phyloP scores from a whole-genome alignment of 2,888 invertebrate species.

The Cepaea hortensis region DNA sequence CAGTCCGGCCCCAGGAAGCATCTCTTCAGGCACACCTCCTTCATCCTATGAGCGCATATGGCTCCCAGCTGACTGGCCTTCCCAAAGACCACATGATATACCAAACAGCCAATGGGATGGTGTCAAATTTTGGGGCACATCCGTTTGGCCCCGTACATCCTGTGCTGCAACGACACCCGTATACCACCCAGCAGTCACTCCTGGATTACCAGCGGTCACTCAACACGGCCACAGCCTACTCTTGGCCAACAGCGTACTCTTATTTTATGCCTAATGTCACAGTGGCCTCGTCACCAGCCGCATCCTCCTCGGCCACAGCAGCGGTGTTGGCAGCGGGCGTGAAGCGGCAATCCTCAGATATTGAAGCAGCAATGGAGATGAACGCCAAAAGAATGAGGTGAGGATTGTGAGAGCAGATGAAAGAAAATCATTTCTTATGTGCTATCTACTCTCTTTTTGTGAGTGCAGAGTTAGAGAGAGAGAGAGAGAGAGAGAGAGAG shows the following conservation, averaged over 20 bases:
- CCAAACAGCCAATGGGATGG: constrained; percentile 46
- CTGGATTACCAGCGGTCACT: constrained; percentile 51
- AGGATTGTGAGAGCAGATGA: background rate
- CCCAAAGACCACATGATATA: constrained; percentile 52
- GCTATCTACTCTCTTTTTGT: no score
- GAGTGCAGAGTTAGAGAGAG: no score
- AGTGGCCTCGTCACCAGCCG: background rate
- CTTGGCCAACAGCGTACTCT: constrained; percentile 35
- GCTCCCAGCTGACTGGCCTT: constrained; percentile 43
- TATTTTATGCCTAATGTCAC: constrained; percentile 39
- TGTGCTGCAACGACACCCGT: constrained; percentile 43
- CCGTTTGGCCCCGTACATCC: constrained; percentile 48
- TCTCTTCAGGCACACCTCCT: constrained; percentile 43
- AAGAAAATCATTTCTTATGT: no score
- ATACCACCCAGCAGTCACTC: constrained; percentile 41
- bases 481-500: no score
- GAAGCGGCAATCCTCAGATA: constrained; percentile 49
- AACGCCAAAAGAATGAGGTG: constrained; percentile 50
- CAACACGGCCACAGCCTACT: constrained; percentile 2
- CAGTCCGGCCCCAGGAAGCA: constrained; percentile 43
- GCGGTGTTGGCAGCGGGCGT: constrained; percentile 35
- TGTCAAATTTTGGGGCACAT: constrained; percentile 43
- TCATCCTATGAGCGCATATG: constrained; percentile 52
- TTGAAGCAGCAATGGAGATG: constrained; percentile 51
- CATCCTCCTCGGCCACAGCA: constrained; percentile 24